Percentiles rank a stretch among this genome's conserved stretches.
phyloP scores from a whole-genome alignment of 2,888 invertebrate species.

The Oscheius sp. region DNA sequence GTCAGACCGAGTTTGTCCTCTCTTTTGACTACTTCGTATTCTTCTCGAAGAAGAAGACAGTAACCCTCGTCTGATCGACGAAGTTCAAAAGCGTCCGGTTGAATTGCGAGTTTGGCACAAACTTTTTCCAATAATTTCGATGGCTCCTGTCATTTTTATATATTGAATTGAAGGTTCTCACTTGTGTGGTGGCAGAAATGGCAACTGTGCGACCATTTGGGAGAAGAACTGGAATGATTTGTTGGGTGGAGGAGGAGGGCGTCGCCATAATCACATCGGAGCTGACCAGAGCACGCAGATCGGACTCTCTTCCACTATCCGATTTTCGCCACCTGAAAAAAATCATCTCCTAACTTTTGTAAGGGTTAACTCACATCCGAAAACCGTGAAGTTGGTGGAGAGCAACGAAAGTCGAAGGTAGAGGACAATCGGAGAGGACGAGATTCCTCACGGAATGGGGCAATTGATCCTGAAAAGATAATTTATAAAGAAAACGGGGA shows the following conservation, averaged over 20 bases:
- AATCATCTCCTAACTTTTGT: too few relatives aligned
- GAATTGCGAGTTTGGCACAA: constrained; percentile 31
- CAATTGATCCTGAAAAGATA: constrained; percentile 20
- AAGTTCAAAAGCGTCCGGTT: constrained; percentile 37
- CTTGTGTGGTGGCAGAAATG: constrained; percentile 15
- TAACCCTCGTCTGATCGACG: constrained; percentile 11
- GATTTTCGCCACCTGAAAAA: constrained; percentile 60
- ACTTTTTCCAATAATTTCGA: constrained; percentile 28
- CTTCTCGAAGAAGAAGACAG: constrained; percentile 39
- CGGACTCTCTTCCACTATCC: constrained; percentile 42
- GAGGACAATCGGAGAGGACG: constrained; percentile 24
- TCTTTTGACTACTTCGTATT: constrained; percentile 54
- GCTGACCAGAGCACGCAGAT: constrained; percentile 34
- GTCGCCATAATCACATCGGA: constrained; percentile 20
- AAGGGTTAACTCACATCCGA: constrained; percentile 12
- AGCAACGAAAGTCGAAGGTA: constrained; percentile 18
- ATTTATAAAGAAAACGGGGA: not conserved
- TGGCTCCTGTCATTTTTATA: constrained; percentile 9
- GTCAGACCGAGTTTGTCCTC: constrained; percentile 54
- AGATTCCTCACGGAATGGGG: not conserved
- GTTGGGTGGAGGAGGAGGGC: constrained; percentile 21
- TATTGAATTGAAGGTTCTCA: not conserved
- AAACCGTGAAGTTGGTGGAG: constrained; percentile 27
- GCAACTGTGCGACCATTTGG: constrained; percentile 38
- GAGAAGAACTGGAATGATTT: constrained; percentile 33